Conservation (phyloP, 2,797 vertebrate species). For the Danionella dracula region DNA sequence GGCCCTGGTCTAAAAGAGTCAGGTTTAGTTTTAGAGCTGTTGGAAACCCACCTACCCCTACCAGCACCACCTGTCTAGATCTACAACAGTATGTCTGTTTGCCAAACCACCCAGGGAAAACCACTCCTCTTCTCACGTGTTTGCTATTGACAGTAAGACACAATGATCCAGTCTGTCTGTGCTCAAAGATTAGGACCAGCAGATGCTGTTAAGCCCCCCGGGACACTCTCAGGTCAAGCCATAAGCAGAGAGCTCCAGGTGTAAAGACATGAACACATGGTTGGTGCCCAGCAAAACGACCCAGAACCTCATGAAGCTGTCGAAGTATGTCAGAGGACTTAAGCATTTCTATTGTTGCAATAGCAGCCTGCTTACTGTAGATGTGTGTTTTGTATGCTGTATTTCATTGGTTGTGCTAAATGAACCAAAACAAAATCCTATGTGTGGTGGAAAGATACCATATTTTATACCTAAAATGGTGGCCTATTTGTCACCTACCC, state of each 20-base stretch:
- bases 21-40: too few relatives aligned
- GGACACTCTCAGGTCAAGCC: neutral
- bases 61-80: neutral
- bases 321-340: too few relatives aligned
- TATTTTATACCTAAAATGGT: too few relatives aligned
- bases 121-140: neutral
- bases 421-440: too few relatives aligned
- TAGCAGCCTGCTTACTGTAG: too few relatives aligned
- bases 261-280: neutral
- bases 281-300: neutral
- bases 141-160: neutral
- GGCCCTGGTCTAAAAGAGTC: too few relatives aligned
- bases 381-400: too few relatives aligned
- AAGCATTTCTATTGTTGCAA: too few relatives aligned
- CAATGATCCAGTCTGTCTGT: neutral
- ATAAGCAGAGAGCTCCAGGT: slow-evolving; percentile 13
- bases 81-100: neutral
- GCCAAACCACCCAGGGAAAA: neutral
- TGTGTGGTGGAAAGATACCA: too few relatives aligned
- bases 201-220: slow-evolving; percentile 11
- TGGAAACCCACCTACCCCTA: too few relatives aligned
- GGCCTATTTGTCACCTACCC: slow-evolving; percentile 68
- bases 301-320: too few relatives aligned
- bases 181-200: neutral
- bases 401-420: too few relatives aligned